Evolutionary conservation across 2,113 vertebrate genomes (phyloP).

Genomic region (Muntiacus reevesi): DNA sequence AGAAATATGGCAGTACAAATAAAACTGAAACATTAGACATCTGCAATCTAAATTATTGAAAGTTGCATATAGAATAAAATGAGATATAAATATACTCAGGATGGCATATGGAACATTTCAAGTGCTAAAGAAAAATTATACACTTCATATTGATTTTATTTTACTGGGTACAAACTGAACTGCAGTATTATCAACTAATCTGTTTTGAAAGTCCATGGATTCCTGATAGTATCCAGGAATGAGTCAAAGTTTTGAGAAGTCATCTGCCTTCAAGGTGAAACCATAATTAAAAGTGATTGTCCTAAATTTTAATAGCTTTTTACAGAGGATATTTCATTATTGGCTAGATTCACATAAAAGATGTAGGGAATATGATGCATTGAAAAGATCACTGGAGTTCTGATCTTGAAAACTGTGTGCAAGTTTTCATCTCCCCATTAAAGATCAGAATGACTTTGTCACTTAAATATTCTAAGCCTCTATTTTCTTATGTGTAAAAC

Average conservation of each 20-base stretch:
- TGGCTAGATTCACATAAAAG: background rate
- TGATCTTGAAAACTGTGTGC: background rate
- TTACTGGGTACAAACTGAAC: background rate
- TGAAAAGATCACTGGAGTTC: background rate
- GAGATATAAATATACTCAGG: conserved; percentile 34
- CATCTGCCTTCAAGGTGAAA: background rate
- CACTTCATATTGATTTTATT: background rate
- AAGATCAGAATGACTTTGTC: conserved; percentile 15
- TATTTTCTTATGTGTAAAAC: background rate
- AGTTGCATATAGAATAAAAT: conserved; percentile 28
- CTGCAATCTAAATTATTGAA: conserved; percentile 55
- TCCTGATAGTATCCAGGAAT: background rate
- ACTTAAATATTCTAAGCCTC: background rate
- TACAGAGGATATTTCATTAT: background rate
- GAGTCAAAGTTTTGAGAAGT: background rate
- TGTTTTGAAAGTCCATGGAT: conserved; percentile 17
- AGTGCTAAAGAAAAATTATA: background rate
- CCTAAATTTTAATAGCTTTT: background rate
- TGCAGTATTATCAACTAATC: background rate
- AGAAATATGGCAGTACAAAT: conserved; percentile 15
- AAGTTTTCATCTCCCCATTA: background rate
- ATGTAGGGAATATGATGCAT: background rate
- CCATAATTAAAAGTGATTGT: background rate
- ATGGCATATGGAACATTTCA: conserved; percentile 28
- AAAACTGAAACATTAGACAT: conserved; percentile 30